Base-by-base conservation (phyloP, 2,797 vertebrate species). In the Cyclura pinguis region DNA sequence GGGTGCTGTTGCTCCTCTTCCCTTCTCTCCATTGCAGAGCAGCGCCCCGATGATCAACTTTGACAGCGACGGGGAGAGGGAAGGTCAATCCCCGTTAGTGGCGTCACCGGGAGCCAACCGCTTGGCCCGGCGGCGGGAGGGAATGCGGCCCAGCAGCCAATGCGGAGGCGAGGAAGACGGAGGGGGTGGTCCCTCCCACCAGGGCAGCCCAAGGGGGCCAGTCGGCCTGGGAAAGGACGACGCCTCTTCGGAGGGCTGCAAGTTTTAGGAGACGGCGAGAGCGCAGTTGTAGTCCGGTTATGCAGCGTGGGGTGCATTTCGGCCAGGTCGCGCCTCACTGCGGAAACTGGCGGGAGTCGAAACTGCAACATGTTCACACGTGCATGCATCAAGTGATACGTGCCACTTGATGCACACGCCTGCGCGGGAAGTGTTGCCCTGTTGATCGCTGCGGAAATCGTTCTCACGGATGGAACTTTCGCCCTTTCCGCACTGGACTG, bases 1-100 rank as follows among this genome's bases (percentile, higher is more conserved):
- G 20, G 35, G 35, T 20, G 86, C 73, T 29, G 88, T 24, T 20
- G 74, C 86, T 52, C 38, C 64, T 57, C 91, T 72, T 81, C 91
- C 90, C 74, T 78, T 42, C 74, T 81, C 90, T 92, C 94, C 92
- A 92, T 93, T 13, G 95, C 94, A 76, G 92, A 78, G 92, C 92
- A 6, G 88, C 91, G 72, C 94, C 85, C 20, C 57, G 92, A 57
- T 50, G 90, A 91, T 87, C 89, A 32, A 81, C 92, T 90, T 88
- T 85, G 94, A 88, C 91, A 85, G 92, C 74, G 52, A 27, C 73
- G 22, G 18, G 72, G 85, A 47, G 35, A 78, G 24, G 50, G 81
- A 1, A 59, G 86, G 86, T 12, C 92, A 10, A n/a, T 38, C 67
- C 62, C 0, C 38, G 24, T 27, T 35, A n/a, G n/a, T 5, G 73